Base-by-base conservation (phyloP, 2,888 invertebrate genomes). In the Trachelus iudaicus region DNA sequence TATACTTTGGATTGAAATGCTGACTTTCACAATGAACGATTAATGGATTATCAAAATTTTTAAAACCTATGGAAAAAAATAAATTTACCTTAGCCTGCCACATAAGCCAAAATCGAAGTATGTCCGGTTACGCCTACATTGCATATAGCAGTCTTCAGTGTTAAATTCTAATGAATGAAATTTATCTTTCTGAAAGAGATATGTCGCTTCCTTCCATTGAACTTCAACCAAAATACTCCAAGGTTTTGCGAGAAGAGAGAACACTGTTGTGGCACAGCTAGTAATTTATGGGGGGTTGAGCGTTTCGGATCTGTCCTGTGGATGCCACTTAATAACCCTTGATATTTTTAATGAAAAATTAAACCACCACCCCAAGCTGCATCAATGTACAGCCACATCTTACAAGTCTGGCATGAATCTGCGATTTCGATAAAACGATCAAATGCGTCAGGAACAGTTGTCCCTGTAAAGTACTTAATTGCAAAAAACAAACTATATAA, bases 31-130 rank as follows among this genome's bases (percentile, higher is more conserved):
- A 56, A 56, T 6, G 6, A 23, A 56, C 23, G 6, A 56, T 56
- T 56, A 56, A 56, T 6, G 56, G 23, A 56, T 56, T 56, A 23
- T 56, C 9, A 56, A 56, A 23, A 23, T 56, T 56, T 23, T 9
- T 23, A 23, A 56, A 23, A 23, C 23, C 23, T 56, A 23, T 23
- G 15, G 9, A 56, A 56, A 56, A 56, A 56, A 56, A 56, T 56
- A 9, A 56, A 56, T 23, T 9, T 23, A 23, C 93, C 90, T 95
- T 95, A 30, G 95, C 94, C 85, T 94, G 94, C 95, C 95, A 95
- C 94, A 94, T 94, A 37, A 95, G 91, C 95, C 95, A 95, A 83
- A 95, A 93, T 88, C 95, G 95, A 89, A 95, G 94, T 73, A 95
- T 94, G 89, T 96, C 95, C 83, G 94, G 94, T 88, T 94, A 71